Evolutionary conservation across 2,113 vertebrate genomes (phyloP), one percentile per base, ranked within the genome.

Genomic region (Elachura formosa): DNA sequence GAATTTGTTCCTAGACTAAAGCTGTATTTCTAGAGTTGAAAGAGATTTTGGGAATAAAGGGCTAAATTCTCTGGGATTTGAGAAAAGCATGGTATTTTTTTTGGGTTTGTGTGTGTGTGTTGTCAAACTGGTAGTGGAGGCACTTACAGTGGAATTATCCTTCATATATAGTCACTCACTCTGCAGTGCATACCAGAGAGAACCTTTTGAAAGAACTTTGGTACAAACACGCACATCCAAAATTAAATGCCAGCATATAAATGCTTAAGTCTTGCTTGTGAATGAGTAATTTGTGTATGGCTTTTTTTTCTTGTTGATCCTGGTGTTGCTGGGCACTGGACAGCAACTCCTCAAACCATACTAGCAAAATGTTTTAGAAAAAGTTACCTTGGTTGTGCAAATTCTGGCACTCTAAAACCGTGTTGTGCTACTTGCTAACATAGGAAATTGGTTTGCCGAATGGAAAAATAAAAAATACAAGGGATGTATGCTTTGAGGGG

Each of bases 211-310:
- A 90, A 64, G 33, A 41, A 18, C 33, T 71, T 74, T 26, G 24
- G 31, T 64, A 25, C 4, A 18, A 51, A 51, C 10, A 3, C 0
- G 0, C 4, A 10, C 29, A 84, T 71, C 16, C 20, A 72, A 45
- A 82, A 84, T 58, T 6, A 81, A 52, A 55, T 34, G 20, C 2
- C n/a, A 66, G 48, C 14, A 14, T 68, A 49, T 72, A 46, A 78
- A 91, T 55, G 7, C 9, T 28, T 28, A 41, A 73, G 23, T 79
- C 31, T 71, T 67, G 25, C 40, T 51, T 75, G 23, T 24, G 23
- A 68, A 10, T n/a, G 21, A 82, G 15, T 34, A 64, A 33, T 79
- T 84, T 34, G 15, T 26, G 7, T 5, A 6, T 45, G 33, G 7
- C n/a, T 68, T 75, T 63, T 66, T 59, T 55, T 5, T 12, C 4